Conservation (phyloP, 2,797 vertebrate genomes). For the Emydoidea blandingii region DNA sequence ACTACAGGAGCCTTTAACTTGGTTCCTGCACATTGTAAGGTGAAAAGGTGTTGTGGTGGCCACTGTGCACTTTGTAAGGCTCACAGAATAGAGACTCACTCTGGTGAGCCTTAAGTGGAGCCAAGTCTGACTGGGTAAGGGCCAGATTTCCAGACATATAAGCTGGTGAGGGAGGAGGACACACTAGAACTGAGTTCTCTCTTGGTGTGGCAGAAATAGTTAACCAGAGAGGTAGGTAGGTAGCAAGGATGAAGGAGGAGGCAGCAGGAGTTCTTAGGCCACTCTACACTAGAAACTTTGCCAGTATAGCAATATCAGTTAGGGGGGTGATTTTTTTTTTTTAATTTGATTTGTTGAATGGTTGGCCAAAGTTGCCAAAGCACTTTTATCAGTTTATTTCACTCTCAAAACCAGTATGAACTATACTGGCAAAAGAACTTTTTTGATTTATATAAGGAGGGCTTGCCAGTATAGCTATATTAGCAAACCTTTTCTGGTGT, state of each 20-base stretch:
- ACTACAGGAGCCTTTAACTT: background rate
- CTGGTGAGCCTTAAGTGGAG: background rate
- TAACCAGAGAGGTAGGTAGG: background rate
- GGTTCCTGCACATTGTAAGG: background rate
- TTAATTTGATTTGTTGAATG: background rate
- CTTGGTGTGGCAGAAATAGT: background rate
- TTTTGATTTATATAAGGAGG: background rate
- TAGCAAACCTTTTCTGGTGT: background rate
- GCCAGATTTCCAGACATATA: background rate
- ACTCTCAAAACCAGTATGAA: background rate
- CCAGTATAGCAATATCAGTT: background rate
- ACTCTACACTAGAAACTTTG: background rate
- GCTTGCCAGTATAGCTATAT: background rate
- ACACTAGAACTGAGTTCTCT: background rate
- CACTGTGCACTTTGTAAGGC: background rate
- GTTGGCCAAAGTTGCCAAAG: too few species aligned
- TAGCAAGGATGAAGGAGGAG: background rate
- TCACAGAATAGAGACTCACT: background rate
- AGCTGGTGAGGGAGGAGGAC: background rate
- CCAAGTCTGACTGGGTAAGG: background rate
- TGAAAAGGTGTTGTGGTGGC: background rate
- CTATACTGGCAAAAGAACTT: background rate
- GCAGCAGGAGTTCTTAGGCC: background rate
- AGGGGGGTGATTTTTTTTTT: background rate
- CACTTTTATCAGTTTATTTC: background rate